Conservation (phyloP, 2,888 invertebrate species). For the Limnephilus rhombicus region DNA sequence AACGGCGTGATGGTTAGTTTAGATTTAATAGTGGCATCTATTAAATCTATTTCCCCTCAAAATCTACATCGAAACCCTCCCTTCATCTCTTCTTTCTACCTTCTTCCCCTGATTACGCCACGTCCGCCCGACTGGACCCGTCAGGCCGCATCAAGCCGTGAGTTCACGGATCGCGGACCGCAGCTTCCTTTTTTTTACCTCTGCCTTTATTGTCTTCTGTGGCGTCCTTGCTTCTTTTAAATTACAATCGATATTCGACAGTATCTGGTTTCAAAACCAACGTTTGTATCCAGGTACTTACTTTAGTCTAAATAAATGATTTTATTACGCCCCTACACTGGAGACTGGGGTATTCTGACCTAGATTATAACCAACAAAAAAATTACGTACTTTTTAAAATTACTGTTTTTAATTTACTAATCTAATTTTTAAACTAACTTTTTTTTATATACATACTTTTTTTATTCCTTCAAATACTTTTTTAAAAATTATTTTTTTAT, state of each 20-base stretch:
- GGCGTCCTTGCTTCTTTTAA: neutral
- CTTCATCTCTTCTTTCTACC: neutral
- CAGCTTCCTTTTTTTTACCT: neutral
- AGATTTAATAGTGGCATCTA: neutral
- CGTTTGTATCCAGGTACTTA: neutral
- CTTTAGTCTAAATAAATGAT: neutral
- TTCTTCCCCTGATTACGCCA: neutral
- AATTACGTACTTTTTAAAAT: no score
- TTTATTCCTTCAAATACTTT: no score
- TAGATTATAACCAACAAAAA: no score
- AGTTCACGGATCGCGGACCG: neutral
- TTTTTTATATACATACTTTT: no score
- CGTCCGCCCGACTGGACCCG: slow-evolving; percentile 2
- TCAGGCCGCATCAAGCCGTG: neutral
- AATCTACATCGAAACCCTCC: neutral
- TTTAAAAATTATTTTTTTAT: no score
- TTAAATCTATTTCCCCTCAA: neutral
- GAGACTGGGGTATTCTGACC: neutral
- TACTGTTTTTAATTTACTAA: no score
- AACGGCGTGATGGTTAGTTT: no score
- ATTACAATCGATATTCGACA: neutral
- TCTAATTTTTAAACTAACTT: no score
- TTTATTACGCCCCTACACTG: neutral
- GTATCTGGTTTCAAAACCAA: neutral
- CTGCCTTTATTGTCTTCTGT: slow-evolving; percentile 9